A percentile compares a stretch with the other conserved stretches of the same genome.
These are phyloP conservation scores for Chaitophorus viminalis DNA, from an alignment of 2,888 invertebrate genomes.

Conservation along the genomic window DNA sequence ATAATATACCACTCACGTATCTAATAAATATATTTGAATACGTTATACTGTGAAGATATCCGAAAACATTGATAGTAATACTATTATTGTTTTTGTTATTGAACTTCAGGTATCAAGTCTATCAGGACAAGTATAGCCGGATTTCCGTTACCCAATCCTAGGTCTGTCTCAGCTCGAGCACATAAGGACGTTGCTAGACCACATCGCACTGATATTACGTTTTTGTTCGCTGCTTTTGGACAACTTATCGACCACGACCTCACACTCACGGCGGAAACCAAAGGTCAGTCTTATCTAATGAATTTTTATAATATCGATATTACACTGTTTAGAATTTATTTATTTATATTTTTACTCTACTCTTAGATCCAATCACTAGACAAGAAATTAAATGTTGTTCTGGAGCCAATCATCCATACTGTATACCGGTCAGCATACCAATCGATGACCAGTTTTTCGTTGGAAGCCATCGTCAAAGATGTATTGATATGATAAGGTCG, in stretches of 20 bases:
- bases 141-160: slow-evolving; percentile 73
- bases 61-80: too few species aligned
- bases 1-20: too few species aligned
- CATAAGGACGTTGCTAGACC: slow-evolving; percentile 72
- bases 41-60: too few species aligned
- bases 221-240: slow-evolving; percentile 69
- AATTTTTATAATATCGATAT: not conserved
- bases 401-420: slow-evolving; percentile 77
- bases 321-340: not conserved
- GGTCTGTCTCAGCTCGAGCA: slow-evolving; percentile 75
- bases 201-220: slow-evolving; percentile 67
- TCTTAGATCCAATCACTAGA: slow-evolving; percentile 64
- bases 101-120: slow-evolving; percentile 64
- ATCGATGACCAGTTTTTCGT: slow-evolving; percentile 73
- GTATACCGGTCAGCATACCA: slow-evolving; percentile 77
- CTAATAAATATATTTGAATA: too few species aligned
- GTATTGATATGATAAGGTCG: slow-evolving; percentile 85
- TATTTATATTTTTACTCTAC: not conserved
- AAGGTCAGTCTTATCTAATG: slow-evolving; percentile 66
- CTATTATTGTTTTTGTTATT: not conserved
- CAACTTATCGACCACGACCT: slow-evolving; percentile 70
- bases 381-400: slow-evolving; percentile 74
- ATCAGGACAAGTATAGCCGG: slow-evolving; percentile 64
- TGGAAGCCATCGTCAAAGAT: slow-evolving; percentile 72
- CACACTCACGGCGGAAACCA: slow-evolving; percentile 68